Conservation (phyloP, 2,797 vertebrate species). For the Ptychobarbus kaznakovi region DNA sequence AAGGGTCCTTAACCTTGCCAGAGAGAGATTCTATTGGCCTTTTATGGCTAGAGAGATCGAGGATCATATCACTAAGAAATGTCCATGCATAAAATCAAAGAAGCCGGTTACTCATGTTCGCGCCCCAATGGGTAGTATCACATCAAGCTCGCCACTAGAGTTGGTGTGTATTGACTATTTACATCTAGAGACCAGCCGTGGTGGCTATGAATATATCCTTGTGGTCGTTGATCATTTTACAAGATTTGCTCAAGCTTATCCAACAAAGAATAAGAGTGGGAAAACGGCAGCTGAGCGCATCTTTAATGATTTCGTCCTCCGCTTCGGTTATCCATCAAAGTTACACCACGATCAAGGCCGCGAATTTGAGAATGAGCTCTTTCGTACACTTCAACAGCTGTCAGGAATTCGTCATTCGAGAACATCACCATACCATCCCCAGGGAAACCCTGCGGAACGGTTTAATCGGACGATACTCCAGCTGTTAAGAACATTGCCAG, state of each 20-base stretch:
- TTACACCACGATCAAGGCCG: too few relatives aligned
- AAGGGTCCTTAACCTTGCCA: too few relatives aligned
- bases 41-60: constrained; percentile 41
- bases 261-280: too few relatives aligned
- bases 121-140: background rate
- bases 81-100: constrained; percentile 35
- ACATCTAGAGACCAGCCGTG: constrained; percentile 9
- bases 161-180: constrained; percentile 15
- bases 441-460: background rate
- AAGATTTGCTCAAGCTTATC: too few relatives aligned
- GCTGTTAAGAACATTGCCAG: background rate
- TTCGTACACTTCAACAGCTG: too few relatives aligned
- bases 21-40: too few relatives aligned
- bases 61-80: background rate
- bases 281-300: too few relatives aligned
- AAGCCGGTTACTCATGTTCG: background rate
- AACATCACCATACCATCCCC: background rate
- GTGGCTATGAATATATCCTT: constrained; percentile 15
- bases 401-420: too few relatives aligned
- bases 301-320: too few relatives aligned
- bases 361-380: too few relatives aligned
- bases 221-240: background rate
- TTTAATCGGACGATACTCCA: background rate
- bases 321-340: too few relatives aligned
- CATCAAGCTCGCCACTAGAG: background rate